Evolutionary conservation across 2,888 invertebrate genomes (phyloP), one percentile per base, ranked within the genome.

Genomic region (Carterocephalus palaemon): DNA sequence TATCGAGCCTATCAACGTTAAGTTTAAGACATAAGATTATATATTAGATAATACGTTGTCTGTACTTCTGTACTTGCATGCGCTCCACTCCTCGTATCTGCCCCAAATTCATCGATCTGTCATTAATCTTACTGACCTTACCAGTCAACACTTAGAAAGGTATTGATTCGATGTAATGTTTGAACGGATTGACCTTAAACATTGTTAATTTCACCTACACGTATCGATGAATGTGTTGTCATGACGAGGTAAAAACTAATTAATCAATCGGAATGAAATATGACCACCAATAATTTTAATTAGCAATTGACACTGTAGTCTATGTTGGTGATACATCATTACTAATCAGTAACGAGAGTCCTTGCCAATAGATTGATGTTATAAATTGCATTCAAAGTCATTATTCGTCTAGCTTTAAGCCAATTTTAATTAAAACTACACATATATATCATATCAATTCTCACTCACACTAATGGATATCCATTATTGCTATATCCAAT

Each of bases 101-200:
- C 34, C 51, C 54, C 49, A 55, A 55, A 55, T 56, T 52, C 52
- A 50, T 43, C 33, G 26, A 42, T 32, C 38, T 41, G 38, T 38
- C 47, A 59, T 55, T 54, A 51, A 54, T 59, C 52, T 56, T 36
- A 45, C 22, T 49, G 57, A 53, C 59, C 57, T 59, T 57, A 52
- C 10, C 8, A 43, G 49, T 48, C 48, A 53, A 53, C 39, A 48
- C 52, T 59, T 55, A 54, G 54, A 57, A 57, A 59, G 56, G 54
- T 54, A 48, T 51, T 55, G 55, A 53, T 52, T 49, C 46, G 38
- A 42, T 52, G 46, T 48, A 48, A 54, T 45, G 51, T 49, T 32
- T 47, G 48, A 39, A 51, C 26, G 48, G 43, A 49, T 19, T 42
- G 59, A 51, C 59, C 59, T 59, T 53, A 54, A 20, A 49, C 40